phyloP scores from a whole-genome alignment of 2,888 invertebrate species.

The Tanaodytes sp. region DNA sequence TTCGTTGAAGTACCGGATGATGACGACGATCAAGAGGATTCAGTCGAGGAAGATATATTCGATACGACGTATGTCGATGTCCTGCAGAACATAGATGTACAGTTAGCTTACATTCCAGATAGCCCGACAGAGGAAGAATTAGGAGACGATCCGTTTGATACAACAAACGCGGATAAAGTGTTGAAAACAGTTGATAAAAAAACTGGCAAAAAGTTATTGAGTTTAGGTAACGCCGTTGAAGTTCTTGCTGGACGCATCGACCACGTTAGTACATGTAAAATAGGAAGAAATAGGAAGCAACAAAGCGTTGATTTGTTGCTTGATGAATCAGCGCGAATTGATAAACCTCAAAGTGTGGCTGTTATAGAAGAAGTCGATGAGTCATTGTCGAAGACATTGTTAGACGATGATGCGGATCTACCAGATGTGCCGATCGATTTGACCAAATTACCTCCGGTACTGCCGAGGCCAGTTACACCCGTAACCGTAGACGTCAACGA shows the following conservation, averaged over 20 bases:
- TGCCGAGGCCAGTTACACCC: constrained; percentile 62
- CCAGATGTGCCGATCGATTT: constrained; percentile 82
- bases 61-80: constrained; percentile 91
- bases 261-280: constrained; percentile 76
- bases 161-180: constrained; percentile 88
- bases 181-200: constrained; percentile 82
- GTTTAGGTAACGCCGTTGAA: constrained; percentile 89
- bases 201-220: constrained; percentile 83
- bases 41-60: constrained; percentile 80
- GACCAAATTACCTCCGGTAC: constrained; percentile 70
- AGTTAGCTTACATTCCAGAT: constrained; percentile 89
- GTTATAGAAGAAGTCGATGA: constrained; percentile 17
- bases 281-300: constrained; percentile 60
- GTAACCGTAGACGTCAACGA: constrained; percentile 55
- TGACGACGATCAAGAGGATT: constrained; percentile 82
- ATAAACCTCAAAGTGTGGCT: constrained; percentile 16
- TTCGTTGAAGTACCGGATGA: constrained; percentile 79
- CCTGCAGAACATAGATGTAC: constrained; percentile 88
- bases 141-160: constrained; percentile 90
- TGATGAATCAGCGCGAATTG: constrained; percentile 75
- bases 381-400: constrained; percentile 77
- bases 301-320: constrained; percentile 77
- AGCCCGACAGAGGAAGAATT: constrained; percentile 84
- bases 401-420: constrained; percentile 83
- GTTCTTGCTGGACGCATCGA: constrained; percentile 89